Conservation (phyloP, 2,797 vertebrate species). For the Malacoctenus gilli region DNA sequence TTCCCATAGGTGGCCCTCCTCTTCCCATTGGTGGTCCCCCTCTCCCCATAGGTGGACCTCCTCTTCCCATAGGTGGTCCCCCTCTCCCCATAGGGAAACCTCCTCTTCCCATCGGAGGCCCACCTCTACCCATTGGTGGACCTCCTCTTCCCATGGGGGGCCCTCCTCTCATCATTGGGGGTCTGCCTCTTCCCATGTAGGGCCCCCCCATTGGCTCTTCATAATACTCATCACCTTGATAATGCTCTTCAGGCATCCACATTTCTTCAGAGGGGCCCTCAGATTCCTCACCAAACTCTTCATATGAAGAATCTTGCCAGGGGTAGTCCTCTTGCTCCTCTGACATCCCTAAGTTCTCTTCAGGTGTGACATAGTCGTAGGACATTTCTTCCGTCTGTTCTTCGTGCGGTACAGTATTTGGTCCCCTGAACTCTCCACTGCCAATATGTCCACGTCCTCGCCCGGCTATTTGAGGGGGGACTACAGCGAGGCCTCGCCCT, state of each 20-base stretch:
- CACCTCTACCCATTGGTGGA: constrained; percentile 25
- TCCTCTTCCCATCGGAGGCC: constrained; percentile 13
- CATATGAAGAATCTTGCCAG: constrained; percentile 81
- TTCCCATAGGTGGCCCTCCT: constrained; percentile 50
- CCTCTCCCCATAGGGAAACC: constrained; percentile 29
- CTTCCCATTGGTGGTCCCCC: constrained; percentile 72
- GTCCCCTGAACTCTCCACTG: constrained; percentile 51
- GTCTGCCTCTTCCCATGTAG: constrained; percentile 65
- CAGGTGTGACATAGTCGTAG: constrained; percentile 72
- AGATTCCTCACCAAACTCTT: constrained; percentile 77
- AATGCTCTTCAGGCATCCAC: constrained; percentile 85
- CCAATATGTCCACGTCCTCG: constrained; percentile 69
- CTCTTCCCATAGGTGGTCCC: constrained; percentile 69
- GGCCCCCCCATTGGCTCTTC: constrained; percentile 82
- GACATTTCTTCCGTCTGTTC: constrained; percentile 77
- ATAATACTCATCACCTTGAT: constrained; percentile 77
- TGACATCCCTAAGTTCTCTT: constrained; percentile 73
- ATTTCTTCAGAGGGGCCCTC: constrained; percentile 75
- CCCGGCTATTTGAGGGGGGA: constrained; percentile 44
- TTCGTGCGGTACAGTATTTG: constrained; percentile 34
- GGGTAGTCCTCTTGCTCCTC: constrained; percentile 79
- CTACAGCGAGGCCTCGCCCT: constrained; percentile 69
- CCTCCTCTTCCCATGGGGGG: constrained; percentile 31
- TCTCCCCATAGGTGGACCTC: constrained; percentile 49
- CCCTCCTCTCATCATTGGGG: constrained; percentile 37